Evolutionary conservation across 2,113 vertebrate species (phyloP).

Genomic region (Hymenochirus boettgeri): DNA sequence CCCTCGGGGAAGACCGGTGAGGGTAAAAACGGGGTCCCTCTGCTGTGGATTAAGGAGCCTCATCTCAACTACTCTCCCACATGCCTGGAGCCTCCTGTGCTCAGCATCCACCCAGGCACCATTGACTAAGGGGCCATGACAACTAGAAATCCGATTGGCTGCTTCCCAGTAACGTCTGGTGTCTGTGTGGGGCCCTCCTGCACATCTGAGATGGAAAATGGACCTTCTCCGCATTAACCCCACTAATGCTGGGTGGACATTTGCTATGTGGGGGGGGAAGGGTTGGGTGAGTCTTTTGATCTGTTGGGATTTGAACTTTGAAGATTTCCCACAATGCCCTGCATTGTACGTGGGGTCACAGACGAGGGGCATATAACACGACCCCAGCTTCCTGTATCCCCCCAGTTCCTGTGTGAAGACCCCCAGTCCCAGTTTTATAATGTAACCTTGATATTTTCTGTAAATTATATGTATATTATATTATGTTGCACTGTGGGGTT

Average conservation of each 20-base stretch:
- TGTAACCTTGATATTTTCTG: constrained; percentile 8
- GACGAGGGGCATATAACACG: too few species aligned
- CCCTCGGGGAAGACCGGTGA: constrained; percentile 87
- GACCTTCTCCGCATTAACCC: too few species aligned
- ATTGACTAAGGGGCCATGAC: constrained; percentile 79
- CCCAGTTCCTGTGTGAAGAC: neutral
- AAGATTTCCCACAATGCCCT: too few species aligned
- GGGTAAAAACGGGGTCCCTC: constrained; percentile 93
- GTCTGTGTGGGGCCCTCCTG: too few species aligned
- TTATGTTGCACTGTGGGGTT: constrained; percentile 27
- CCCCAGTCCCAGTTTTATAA: constrained; percentile 20
- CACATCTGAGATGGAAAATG: too few species aligned
- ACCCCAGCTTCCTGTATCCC: neutral
- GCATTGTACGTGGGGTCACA: too few species aligned
- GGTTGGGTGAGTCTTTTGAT: too few species aligned
- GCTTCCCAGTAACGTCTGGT: too few species aligned
- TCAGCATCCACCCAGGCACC: constrained; percentile 94
- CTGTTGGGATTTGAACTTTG: too few species aligned
- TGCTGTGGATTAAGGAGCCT: constrained; percentile 97
- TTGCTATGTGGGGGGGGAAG: too few species aligned
- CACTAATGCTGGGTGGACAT: too few species aligned
- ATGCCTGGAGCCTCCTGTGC: constrained; percentile 90
- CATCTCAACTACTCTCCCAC: constrained; percentile 97
- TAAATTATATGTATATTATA: neutral
- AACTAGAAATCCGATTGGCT: too few species aligned